Evolutionary conservation across 92 coral and sea anemone species (phyloP), one percentile per base, ranked within the genome.

Genomic region (Heteractis magnifica): DNA sequence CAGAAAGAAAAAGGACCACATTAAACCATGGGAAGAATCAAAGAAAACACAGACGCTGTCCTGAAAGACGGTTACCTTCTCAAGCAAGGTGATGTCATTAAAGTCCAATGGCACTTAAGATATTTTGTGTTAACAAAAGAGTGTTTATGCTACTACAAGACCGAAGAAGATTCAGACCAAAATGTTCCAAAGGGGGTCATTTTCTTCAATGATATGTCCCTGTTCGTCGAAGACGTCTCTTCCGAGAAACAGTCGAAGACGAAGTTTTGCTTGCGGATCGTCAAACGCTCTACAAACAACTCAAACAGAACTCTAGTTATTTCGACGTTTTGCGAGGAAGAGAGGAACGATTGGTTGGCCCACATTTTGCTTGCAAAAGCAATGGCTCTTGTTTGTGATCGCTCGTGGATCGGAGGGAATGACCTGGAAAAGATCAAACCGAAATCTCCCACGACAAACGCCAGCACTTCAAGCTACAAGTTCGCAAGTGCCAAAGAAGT

Each of bases 161-260:
- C 64, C 6, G 93, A 91, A 49, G 77, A 89, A 19, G 90, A 94
- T 18, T 83, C 98, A 2, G 80, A 71, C 4, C 77, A 79, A 23
- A 83, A 92, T 20, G 92, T 84, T 10, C 98, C 98, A 1, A 91
- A 85, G 58, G 98, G 92, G 51, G 86, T 94, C 3, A 94, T 94
- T 58, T 94, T 91, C 82, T 94, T 91, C 81, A 94, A 94, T 71
- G 98, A 94, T 65, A 86, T 94, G 95, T 94, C 98, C 8, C 79
- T 94, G 11, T 94, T 87, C 52, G 88, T 94, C 52, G 98, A 91
- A 49, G 92, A 91, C 52, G 76, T 87, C 8, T 82, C 89, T 2
- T 81, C 77, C 65, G 92, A 88, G 41, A 80, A 86, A 64, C 94
- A 92, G 65, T 74, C 82, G 41, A 87, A 82, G 59, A 89, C 90